These are phyloP conservation scores for Oppia nitens DNA, from an alignment of 1,140 invertebrate species.

Conservation along the genomic window DNA sequence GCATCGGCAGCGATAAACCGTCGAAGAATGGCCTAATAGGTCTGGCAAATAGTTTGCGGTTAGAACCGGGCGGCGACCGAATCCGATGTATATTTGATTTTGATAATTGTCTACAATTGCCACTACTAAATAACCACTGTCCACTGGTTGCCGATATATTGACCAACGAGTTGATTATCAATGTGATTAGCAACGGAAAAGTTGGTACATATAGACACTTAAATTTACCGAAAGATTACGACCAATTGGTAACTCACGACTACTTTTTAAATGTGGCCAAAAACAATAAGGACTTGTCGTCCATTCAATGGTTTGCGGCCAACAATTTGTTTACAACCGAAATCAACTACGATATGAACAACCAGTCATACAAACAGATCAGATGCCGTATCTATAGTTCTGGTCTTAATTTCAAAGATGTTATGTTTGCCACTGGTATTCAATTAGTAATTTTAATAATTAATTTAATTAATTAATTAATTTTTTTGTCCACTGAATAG, in stretches of 20 bases:
- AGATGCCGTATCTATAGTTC: conserved; percentile 68
- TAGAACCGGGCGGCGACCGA: conserved; percentile 57
- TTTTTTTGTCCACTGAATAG: conserved; percentile 50
- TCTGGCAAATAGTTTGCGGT: conserved; percentile 66
- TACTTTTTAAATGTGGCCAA: conserved; percentile 60
- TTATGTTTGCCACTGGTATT: conserved; percentile 91
- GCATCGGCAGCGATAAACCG: no score
- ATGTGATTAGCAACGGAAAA: conserved; percentile 49
- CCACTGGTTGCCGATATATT: conserved; percentile 24
- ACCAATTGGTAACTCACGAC: conserved; percentile 37
- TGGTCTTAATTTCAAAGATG: conserved; percentile 87
- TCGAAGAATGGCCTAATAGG: conserved; percentile 57
- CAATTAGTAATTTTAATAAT: conserved; percentile 36
- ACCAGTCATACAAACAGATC: conserved; percentile 37
- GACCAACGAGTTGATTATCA: conserved; percentile 58
- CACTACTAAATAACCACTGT: conserved; percentile 10
- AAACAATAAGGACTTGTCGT: conserved; percentile 81
- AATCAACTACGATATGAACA: conserved; percentile 13
- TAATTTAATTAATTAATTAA: conserved; percentile 48
- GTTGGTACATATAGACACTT: conserved; percentile 76
- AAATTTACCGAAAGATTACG: neutral
- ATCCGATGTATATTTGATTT: conserved; percentile 34
- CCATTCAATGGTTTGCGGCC: conserved; percentile 78
- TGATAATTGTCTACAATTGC: conserved; percentile 40
- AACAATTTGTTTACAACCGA: conserved; percentile 49